These are phyloP conservation scores for Apus apus DNA, from an alignment of 2,113 vertebrate species.

Conservation along the genomic window DNA sequence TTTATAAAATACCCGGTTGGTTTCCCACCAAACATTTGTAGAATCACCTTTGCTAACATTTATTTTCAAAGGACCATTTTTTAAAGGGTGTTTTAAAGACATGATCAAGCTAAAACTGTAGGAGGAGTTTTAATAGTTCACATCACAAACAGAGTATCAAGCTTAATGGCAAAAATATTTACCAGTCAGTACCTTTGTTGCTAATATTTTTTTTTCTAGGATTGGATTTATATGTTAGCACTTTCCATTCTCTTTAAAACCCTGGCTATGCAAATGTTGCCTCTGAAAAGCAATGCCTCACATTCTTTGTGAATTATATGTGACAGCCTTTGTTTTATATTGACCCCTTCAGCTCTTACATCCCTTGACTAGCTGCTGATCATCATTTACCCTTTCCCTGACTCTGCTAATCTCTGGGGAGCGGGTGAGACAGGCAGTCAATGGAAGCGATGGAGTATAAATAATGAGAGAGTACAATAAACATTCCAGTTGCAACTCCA, in stretches of 20 bases:
- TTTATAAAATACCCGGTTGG: neutral
- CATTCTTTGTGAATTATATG: constrained; percentile 22
- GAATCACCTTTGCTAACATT: neutral
- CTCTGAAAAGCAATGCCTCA: neutral
- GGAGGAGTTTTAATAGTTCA: neutral
- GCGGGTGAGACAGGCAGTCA: constrained; percentile 9
- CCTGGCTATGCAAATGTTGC: neutral
- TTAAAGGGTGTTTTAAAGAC: neutral
- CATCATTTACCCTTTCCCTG: neutral
- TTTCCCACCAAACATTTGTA: neutral
- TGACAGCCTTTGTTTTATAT: neutral
- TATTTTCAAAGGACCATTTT: neutral
- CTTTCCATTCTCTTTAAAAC: constrained; percentile 41
- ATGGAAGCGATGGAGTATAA: neutral
- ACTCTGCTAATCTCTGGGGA: neutral
- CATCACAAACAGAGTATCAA: neutral
- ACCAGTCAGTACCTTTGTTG: neutral
- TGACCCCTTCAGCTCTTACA: neutral
- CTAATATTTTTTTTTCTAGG: neutral
- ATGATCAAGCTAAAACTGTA: neutral
- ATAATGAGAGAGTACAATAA: neutral
- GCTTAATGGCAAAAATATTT: constrained; percentile 35
- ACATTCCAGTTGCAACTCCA: neutral
- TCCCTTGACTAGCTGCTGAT: neutral
- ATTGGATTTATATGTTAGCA: constrained; percentile 2